Evolutionary conservation across 37 sponge, comb jelly and placozoan genomes (phyloP), one percentile per base, ranked within the genome.

Genomic region (Bolinopsis microptera): DNA sequence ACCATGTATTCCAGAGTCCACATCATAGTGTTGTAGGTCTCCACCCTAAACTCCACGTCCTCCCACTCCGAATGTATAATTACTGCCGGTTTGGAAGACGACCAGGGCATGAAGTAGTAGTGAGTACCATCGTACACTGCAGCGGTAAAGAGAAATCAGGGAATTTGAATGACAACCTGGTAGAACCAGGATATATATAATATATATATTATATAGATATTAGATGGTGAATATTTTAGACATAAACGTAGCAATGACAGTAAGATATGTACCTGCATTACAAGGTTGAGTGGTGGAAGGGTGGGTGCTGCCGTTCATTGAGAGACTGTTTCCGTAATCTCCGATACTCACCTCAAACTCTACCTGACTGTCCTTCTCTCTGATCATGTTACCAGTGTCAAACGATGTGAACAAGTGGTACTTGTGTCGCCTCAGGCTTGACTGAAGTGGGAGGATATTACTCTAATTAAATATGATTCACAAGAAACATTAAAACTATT

Each of bases 331-430:
- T 1, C 93, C 93, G 31, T 93, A 38, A 30, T 93, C 75, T 16
- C 93, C 93, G 41, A 93, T 93, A 39, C 93, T 93, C 35, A 93
- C 72, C n/a, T 93, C 93, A 69, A 93, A 93, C 76, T 93, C 72
- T 18, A 93, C 76, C 39, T 69, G 93, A 30, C 93, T 74, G 32
- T 93, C 93, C 39, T 13, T 69, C 24, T 93, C 93, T 28, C 41
- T 2, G 76, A 93, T 93, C 93, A 93, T 93, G 72, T 69, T 93
- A 3, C 75, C 93, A 38, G 38, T 37, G 72, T 93, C 75, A 39
- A 93, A 93, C n/a, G 93, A 26, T 23, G 72, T 39, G 76, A 74
- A 72, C 24, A 93, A 33, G 76, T 69, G 90, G 90, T 86, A 86
- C 90, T 86, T 86, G 90, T 86, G 90, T 41, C 90, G 8, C 61